Evolutionary conservation across 2,888 invertebrate genomes (phyloP).

Genomic region (Meloe dianella): DNA sequence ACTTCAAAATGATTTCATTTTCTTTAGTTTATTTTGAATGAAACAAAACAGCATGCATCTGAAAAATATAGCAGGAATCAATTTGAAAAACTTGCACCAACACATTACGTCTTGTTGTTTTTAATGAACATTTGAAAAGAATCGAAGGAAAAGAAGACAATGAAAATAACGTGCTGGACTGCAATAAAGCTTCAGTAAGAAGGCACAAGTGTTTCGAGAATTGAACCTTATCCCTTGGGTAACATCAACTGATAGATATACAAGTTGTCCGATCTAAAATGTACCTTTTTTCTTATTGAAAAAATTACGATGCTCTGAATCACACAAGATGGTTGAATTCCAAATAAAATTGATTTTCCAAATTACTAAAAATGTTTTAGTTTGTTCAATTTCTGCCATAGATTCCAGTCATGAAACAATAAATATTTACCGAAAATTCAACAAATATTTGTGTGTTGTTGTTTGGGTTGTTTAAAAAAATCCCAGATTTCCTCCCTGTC

Average conservation of each 20-base stretch:
- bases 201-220: constrained; percentile 40
- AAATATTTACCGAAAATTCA: background rate
- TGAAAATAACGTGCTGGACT: constrained; percentile 28
- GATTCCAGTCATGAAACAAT: background rate
- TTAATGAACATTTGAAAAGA: background rate
- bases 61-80: constrained; percentile 10
- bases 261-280: background rate
- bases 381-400: background rate
- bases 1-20: background rate
- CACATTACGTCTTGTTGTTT: too few relatives aligned
- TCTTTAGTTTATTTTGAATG: background rate
- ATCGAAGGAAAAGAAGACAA: background rate
- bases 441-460: background rate
- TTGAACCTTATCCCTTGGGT: constrained; percentile 39
- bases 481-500: background rate
- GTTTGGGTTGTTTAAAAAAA: background rate
- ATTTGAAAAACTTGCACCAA: too few relatives aligned
- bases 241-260: constrained; percentile 39
- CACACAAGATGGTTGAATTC: background rate
- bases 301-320: background rate
- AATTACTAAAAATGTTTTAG: background rate
- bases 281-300: background rate
- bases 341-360: background rate
- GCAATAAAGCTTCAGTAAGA: constrained; percentile 34
- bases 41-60: background rate